These are phyloP conservation scores for Theretra japonica DNA, from an alignment of 2,888 invertebrate genomes.

Conservation along the genomic window DNA sequence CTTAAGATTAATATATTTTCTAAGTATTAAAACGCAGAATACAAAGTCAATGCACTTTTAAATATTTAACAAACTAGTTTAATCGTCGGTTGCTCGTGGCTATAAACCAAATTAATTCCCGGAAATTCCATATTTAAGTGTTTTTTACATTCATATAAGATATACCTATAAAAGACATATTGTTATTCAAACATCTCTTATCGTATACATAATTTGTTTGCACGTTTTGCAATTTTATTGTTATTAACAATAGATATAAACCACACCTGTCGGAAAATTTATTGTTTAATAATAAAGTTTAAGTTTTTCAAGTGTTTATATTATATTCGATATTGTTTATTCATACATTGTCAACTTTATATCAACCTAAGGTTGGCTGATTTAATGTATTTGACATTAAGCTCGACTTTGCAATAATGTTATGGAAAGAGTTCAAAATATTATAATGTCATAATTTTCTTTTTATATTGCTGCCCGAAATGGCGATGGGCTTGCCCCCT, in stretches of 20 bases:
- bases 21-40: neutral
- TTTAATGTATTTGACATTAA: too few relatives aligned
- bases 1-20: neutral
- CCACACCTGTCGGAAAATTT: too few relatives aligned
- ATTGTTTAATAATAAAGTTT: too few relatives aligned
- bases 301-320: too few relatives aligned
- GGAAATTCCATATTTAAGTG: conserved; percentile 11
- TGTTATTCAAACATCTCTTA: neutral
- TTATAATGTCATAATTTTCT: too few relatives aligned
- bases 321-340: too few relatives aligned
- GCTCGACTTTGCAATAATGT: too few relatives aligned
- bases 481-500: too few relatives aligned
- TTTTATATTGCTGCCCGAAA: too few relatives aligned
- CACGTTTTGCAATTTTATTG: neutral
- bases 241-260: neutral
- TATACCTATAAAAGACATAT: neutral
- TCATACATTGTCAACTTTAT: too few relatives aligned
- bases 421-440: too few relatives aligned
- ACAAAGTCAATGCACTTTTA: conserved; percentile 8
- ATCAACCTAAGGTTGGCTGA: too few relatives aligned
- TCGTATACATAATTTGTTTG: neutral
- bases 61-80: conserved; percentile 4
- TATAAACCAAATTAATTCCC: neutral
- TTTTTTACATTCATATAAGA: neutral
- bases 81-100: neutral